Conservation (phyloP, 2,888 invertebrate genomes). For the Himalopsyche kuldschensis region DNA sequence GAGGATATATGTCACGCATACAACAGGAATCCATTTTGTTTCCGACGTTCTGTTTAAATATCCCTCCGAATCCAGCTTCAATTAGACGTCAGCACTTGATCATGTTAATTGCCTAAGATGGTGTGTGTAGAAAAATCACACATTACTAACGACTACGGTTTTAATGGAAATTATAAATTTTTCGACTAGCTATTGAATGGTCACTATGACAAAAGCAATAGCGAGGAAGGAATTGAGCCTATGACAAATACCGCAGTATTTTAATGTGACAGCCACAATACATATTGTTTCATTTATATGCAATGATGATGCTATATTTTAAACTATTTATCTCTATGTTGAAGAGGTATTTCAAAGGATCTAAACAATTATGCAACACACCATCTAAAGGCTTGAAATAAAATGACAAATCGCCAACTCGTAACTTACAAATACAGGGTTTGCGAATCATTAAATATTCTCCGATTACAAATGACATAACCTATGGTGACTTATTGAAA, state of each 20-base stretch:
- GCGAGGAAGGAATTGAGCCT: not conserved
- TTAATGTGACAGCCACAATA: no score
- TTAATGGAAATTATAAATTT: not conserved
- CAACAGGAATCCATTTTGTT: slow-evolving; percentile 9
- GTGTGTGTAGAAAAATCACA: slow-evolving; percentile 15
- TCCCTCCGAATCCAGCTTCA: slow-evolving; percentile 2
- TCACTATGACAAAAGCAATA: not conserved
- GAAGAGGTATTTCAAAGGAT: not conserved
- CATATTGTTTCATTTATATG: not conserved
- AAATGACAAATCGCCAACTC: slow-evolving; percentile 44
- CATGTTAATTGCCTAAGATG: slow-evolving; percentile 31
- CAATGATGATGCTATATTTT: not conserved
- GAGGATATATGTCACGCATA: not conserved
- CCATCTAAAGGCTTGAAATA: slow-evolving; percentile 22
- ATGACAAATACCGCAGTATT: no score
- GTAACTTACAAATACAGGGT: slow-evolving; percentile 56
- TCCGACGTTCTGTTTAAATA: slow-evolving; percentile 6
- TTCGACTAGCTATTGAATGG: not conserved
- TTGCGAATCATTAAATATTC: slow-evolving; percentile 35
- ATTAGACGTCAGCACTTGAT: slow-evolving; percentile 4
- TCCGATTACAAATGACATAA: not conserved
- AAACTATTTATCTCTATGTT: not conserved
- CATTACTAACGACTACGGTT: not conserved
- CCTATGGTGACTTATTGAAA: not conserved
- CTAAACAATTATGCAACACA: slow-evolving; percentile 23